Evolutionary conservation across 2,113 vertebrate species (phyloP).

Genomic region (Stegastes partitus): DNA sequence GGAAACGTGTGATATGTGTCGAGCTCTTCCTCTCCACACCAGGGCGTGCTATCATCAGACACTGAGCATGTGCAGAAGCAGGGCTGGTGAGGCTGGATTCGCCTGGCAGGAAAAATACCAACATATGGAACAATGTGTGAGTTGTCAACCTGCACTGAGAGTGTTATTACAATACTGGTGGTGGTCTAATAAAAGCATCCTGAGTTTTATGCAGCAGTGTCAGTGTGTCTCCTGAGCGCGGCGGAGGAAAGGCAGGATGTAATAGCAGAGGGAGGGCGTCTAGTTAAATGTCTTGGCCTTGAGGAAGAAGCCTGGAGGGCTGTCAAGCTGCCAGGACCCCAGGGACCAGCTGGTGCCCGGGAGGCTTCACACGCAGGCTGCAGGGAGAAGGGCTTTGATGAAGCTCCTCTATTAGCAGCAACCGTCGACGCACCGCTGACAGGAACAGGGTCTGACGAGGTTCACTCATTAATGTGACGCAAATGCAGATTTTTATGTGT

Average conservation of each 20-base stretch:
- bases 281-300: conserved; percentile 53
- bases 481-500: neutral
- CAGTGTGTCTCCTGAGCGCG: conserved; percentile 16
- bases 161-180: conserved; percentile 13
- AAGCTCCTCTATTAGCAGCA: conserved; percentile 43
- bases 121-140: conserved; percentile 29
- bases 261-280: conserved; percentile 47
- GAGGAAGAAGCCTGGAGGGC: conserved; percentile 50
- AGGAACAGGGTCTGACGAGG: conserved; percentile 19
- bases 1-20: conserved; percentile 32
- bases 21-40: conserved; percentile 34
- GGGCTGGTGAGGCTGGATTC: conserved; percentile 53
- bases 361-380: conserved; percentile 52
- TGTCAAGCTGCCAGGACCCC: conserved; percentile 66
- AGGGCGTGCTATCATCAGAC: conserved; percentile 54
- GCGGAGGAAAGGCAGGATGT: conserved; percentile 5
- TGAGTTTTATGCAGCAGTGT: conserved; percentile 10
- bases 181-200: conserved; percentile 9
- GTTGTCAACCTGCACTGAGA: conserved; percentile 26
- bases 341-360: conserved; percentile 58
- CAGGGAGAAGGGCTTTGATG: conserved; percentile 55
- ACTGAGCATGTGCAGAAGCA: conserved; percentile 40
- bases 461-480: conserved; percentile 26
- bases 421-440: conserved; percentile 18
- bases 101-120: conserved; percentile 22